Base-by-base conservation (phyloP, 2,888 invertebrate genomes). In the Orthonychiurus folsomi region DNA sequence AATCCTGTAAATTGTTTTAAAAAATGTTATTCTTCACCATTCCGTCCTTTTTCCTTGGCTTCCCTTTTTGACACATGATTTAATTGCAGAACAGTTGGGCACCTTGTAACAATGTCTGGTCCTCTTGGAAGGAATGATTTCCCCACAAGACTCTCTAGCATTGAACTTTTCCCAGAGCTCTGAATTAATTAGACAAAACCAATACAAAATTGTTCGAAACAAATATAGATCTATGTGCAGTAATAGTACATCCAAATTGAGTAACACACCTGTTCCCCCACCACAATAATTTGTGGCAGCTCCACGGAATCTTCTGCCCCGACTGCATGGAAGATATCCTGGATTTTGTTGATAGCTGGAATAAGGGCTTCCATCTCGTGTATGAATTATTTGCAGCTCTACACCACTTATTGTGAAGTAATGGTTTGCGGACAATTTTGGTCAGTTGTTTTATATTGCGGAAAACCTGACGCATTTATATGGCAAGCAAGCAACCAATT, bases 311-410 rank as follows among this genome's bases (percentile, higher is more conserved):
- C n/a, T n/a, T 97, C 96, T 70, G 93, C 87, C 69, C 99, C 99
- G 65, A 99, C 93, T 54, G 97, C 95, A 76, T 94, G 96, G 79
- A 99, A 99, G 69, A 99, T 99, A 83, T 99, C 99, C 83, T 99
- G 99, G 71, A 99, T 83, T 81, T 99, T 99, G 81, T 99, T 99
- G 75, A 99, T 94, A 66, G 99, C 94, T 69, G 99, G 97, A 80
- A 99, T 99, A 75, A 99, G 83, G 66, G 94, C 93, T 83, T 99
- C 97, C 99, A 99, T 99, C n/a, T n/a, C n/a, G n/a, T n/a, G n/a
- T n/a, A n/a, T n/a, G n/a, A n/a, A n/a, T n/a, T n/a, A n/a, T n/a
- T n/a, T n/a, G n/a, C n/a, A n/a, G n/a, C n/a, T n/a, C n/a, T n/a
- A n/a, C n/a, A n/a, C n/a, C n/a, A n/a, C n/a, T n/a, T n/a, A n/a